Evolutionary conservation across 2,113 vertebrate genomes (phyloP).

Genomic region (Tetrax tetrax): DNA sequence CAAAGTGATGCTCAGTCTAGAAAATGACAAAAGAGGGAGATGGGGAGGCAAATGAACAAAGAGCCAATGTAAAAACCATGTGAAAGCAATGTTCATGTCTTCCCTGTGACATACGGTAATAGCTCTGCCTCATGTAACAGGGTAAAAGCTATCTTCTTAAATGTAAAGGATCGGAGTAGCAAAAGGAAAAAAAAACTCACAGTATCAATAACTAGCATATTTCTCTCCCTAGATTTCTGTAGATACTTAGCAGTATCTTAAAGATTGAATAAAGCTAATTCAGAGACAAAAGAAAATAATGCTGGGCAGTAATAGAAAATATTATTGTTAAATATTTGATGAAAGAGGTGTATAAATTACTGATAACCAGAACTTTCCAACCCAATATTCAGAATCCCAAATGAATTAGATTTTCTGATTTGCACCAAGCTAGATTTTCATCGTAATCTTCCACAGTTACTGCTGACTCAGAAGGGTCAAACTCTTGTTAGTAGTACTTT

Average conservation of each 20-base stretch:
- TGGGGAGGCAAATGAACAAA: background rate
- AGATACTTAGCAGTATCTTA: background rate
- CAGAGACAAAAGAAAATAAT: background rate
- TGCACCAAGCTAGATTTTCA: background rate
- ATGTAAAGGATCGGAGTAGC: background rate
- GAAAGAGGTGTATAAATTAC: background rate
- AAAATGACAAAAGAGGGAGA: background rate
- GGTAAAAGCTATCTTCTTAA: background rate
- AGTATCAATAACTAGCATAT: background rate
- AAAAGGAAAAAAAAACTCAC: background rate
- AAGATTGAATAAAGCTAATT: background rate
- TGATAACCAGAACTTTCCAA: background rate
- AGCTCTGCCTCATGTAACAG: background rate
- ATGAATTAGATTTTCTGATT: background rate
- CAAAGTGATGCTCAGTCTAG: background rate
- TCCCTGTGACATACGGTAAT: background rate
- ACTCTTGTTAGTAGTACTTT: background rate
- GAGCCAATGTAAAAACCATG: background rate
- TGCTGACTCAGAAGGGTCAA: background rate
- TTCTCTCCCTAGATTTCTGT: background rate
- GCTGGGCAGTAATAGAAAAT: background rate
- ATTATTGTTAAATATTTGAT: background rate
- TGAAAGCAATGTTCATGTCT: background rate
- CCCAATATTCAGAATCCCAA: background rate
- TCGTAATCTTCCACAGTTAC: background rate